phyloP scores from a whole-genome alignment of 2,797 vertebrate species.

The Philypnodon macrostomus region DNA sequence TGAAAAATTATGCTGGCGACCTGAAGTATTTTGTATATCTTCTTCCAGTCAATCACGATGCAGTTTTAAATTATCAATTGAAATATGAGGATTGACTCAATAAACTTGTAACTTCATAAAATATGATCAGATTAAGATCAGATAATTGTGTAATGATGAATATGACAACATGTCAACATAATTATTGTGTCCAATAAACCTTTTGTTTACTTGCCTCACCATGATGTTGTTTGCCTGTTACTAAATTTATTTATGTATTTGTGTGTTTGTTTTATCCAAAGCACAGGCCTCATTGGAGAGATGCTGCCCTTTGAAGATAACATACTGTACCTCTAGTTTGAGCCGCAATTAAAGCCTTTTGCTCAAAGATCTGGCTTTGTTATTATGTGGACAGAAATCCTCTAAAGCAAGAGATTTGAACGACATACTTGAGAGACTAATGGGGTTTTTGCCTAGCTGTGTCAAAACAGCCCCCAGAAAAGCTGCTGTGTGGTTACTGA shows the following conservation, averaged over 20 bases:
- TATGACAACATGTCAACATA: too few species aligned
- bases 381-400: slow-evolving; percentile 52
- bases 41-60: too few species aligned
- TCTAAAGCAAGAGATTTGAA: slow-evolving; percentile 61
- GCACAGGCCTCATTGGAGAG: slow-evolving; percentile 36
- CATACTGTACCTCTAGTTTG: slow-evolving; percentile 33
- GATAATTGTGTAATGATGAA: too few species aligned
- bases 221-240: background rate
- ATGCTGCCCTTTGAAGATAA: slow-evolving; percentile 58
- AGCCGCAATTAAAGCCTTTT: slow-evolving; percentile 46
- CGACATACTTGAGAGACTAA: slow-evolving; percentile 68
- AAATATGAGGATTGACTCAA: too few species aligned
- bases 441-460: slow-evolving; percentile 62
- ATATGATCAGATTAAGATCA: too few species aligned
- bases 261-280: background rate
- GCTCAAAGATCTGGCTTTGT: slow-evolving; percentile 41
- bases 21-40: too few species aligned
- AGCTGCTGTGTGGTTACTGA: slow-evolving; percentile 58
- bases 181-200: too few species aligned
- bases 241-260: background rate
- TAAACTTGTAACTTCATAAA: too few species aligned
- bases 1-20: too few species aligned
- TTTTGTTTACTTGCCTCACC: too few species aligned
- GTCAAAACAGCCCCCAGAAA: slow-evolving; percentile 68
- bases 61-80: too few species aligned